Percentiles rank a stretch among this genome's conserved stretches.
Evolutionary conservation across 1,140 invertebrate species (phyloP).

Genomic region (Myzus persicae): DNA sequence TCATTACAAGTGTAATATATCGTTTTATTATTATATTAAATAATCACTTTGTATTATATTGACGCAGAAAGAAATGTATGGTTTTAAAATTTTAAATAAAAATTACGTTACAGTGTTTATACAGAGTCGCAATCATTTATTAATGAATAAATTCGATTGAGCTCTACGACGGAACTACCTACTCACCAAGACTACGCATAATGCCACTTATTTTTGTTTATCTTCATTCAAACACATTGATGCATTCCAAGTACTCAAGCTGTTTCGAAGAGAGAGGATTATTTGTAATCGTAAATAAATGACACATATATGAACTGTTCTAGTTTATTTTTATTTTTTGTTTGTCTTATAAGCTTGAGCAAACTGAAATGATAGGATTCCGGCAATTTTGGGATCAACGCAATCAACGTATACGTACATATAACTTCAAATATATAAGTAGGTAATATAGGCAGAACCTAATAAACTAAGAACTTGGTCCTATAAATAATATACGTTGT

Average conservation of each 20-base stretch:
- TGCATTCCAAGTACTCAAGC: not conserved
- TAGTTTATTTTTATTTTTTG: not conserved
- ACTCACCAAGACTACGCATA: not conserved
- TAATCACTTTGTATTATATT: not conserved
- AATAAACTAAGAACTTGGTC: not conserved
- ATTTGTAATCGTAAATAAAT: not conserved
- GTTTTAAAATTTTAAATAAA: not conserved
- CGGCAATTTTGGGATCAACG: not conserved
- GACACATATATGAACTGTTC: not conserved
- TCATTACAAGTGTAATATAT: not conserved
- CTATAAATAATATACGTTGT: not conserved
- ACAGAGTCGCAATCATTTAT: not conserved
- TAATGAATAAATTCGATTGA: not conserved
- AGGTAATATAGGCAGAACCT: not conserved
- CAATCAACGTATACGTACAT: not conserved
- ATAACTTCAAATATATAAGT: not conserved
- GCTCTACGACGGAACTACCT: not conserved
- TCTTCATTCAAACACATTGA: not conserved
- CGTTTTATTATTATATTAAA: not conserved
- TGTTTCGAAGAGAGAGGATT: not conserved
- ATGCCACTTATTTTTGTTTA: not conserved
- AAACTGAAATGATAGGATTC: not conserved
- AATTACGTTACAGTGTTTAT: not conserved
- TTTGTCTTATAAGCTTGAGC: not conserved
- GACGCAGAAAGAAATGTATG: no score